Conservation (phyloP, 2,888 invertebrate species). For the Ferrisia virgata region DNA sequence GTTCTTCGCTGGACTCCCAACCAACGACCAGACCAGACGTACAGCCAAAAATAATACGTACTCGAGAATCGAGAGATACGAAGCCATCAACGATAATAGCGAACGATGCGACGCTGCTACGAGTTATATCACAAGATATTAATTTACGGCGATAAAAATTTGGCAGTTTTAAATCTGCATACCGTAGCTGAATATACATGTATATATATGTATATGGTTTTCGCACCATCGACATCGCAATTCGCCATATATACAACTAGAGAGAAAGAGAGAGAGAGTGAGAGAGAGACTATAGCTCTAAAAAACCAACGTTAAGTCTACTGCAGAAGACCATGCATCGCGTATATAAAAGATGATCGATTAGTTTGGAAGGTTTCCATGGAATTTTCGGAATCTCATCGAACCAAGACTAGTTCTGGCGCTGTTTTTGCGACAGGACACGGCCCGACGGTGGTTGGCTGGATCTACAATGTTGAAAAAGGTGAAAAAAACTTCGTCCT, state of each 20-base stretch:
- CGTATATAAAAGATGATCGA: background rate
- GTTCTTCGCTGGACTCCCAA: too few species aligned
- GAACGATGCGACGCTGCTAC: too few species aligned
- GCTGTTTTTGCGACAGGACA: background rate
- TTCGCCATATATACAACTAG: too few species aligned
- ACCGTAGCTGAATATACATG: background rate
- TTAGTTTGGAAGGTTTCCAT: constrained; percentile 4
- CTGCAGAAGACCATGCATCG: too few species aligned
- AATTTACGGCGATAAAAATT: background rate
- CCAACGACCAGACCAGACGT: too few species aligned
- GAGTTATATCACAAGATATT: background rate
- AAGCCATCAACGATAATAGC: too few species aligned
- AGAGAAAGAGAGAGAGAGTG: too few species aligned
- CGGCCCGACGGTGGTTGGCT: background rate
- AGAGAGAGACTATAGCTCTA: too few species aligned
- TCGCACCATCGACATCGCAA: background rate
- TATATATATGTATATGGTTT: background rate
- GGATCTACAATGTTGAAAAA: background rate
- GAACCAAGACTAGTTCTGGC: too few species aligned
- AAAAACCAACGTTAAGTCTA: too few species aligned
- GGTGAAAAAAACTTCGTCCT: constrained; percentile 20
- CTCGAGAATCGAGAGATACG: too few species aligned
- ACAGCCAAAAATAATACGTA: too few species aligned
- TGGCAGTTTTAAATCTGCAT: background rate
- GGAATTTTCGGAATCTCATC: background rate